Base-by-base conservation (phyloP, 2,113 vertebrate species). In the Passerina amoena region DNA sequence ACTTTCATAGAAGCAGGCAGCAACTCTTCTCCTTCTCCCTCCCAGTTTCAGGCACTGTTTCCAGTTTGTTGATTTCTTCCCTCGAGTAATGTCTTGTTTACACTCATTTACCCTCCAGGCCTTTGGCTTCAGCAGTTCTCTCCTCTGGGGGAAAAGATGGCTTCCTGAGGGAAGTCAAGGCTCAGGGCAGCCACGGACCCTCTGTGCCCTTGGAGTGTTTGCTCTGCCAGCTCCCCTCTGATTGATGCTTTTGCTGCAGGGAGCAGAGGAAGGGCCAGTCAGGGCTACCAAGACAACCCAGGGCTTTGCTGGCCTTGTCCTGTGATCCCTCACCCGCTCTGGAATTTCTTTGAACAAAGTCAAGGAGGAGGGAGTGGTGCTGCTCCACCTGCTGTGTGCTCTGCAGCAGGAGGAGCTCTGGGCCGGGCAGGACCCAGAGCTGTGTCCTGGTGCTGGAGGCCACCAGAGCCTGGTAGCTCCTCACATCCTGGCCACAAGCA, bases 331-430 rank as follows among this genome's bases (percentile, higher is more conserved):
- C 0, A 0, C 11, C 40, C 69, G 35, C 54, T 77, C 63, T 37
- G 71, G 42, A 70, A 70, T 63, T 48, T 68, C 20, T 75, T 40
- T 23, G 22, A 56, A 22, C 22, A 27, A 42, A 77, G 47, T 30
- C n/a, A 35, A 18, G 0, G 1, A 37, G 48, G 33, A 38, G 14
- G 12, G 17, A 88, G 57, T 0, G 1, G 22, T 35, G 16, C 69
- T 79, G 75, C 42, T 90, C 31, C 19, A 2, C 6, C 38, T 71
- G 31, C n/a, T 54, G 11, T 4, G 20, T 64, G 48, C 72, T 47
- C 35, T 57, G 80, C 33, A 56, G 35, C 24, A n/a, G 40, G 33
- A 72, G 47, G 3, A n/a, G 48, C 24, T n/a, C 14, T 25, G 38
- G 37, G 21, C 53, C 1, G 0, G 56, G 53, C 45, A 65, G 57